Conservation (phyloP, 2,888 invertebrate genomes). For the Xanthia togata region DNA sequence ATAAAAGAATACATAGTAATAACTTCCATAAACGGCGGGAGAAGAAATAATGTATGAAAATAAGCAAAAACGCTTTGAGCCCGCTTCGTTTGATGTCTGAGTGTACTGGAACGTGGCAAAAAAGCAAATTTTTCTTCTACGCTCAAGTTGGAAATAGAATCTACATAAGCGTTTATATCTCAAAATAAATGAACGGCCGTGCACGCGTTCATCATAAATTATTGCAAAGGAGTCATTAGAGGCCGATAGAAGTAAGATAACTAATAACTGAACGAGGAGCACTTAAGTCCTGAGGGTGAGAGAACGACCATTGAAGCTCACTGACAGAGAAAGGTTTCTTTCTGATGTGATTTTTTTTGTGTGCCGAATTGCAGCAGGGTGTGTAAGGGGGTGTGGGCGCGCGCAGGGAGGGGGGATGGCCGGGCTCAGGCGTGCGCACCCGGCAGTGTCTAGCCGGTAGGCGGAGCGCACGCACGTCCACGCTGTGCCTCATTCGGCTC, state of each 20-base stretch:
- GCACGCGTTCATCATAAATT: slow-evolving; percentile 78
- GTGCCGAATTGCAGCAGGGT: slow-evolving; percentile 83
- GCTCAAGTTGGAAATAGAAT: slow-evolving; percentile 73
- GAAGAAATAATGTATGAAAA: slow-evolving; percentile 81
- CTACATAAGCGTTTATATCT: slow-evolving; percentile 80
- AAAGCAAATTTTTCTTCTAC: slow-evolving; percentile 67
- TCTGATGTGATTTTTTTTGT: slow-evolving; percentile 85
- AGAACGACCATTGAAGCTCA: slow-evolving; percentile 83
- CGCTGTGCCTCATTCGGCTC: slow-evolving; percentile 62
- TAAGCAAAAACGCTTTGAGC: slow-evolving; percentile 77
- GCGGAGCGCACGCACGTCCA: slow-evolving; percentile 72
- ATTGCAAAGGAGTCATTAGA: slow-evolving; percentile 81
- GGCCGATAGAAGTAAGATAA: slow-evolving; percentile 77
- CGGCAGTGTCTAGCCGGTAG: slow-evolving; percentile 83
- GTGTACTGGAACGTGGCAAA: slow-evolving; percentile 74
- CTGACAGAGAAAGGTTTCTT: slow-evolving; percentile 86
- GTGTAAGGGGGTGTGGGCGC: slow-evolving; percentile 62
- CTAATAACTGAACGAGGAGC: slow-evolving; percentile 82
- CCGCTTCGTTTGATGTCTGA: slow-evolving; percentile 82
- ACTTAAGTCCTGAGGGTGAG: slow-evolving; percentile 79
- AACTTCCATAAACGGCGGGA: slow-evolving; percentile 75
- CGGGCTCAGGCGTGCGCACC: slow-evolving; percentile 88
- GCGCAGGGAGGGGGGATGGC: slow-evolving; percentile 78
- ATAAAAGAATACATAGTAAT: slow-evolving; percentile 74
- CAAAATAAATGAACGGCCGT: slow-evolving; percentile 76